These are phyloP conservation scores for Scaptomyza pallida DNA, from an alignment of 1,140 invertebrate species.

Conservation along the genomic window DNA sequence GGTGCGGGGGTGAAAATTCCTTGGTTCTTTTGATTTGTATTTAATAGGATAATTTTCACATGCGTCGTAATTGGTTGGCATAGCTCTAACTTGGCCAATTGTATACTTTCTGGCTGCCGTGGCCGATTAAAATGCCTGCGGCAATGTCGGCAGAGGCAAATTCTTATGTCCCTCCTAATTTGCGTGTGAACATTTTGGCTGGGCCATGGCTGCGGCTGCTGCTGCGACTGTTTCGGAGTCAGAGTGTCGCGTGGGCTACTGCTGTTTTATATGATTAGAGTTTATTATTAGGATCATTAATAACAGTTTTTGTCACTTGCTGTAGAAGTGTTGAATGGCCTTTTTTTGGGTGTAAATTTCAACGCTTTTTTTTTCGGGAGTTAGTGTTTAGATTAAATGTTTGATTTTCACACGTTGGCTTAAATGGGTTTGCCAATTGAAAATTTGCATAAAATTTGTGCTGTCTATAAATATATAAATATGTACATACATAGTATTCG, in stretches of 20 bases:
- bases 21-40: slow-evolving; percentile 71
- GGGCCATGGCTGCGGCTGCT: slow-evolving; percentile 32
- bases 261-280: slow-evolving; percentile 80
- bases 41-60: slow-evolving; percentile 84
- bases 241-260: slow-evolving; percentile 51
- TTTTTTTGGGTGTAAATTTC: slow-evolving; percentile 56
- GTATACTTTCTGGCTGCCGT: slow-evolving; percentile 20
- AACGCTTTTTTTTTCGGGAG: slow-evolving; percentile 16
- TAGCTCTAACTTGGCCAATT: slow-evolving; percentile 16
- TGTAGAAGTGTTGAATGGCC: slow-evolving; percentile 41
- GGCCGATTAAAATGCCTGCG: slow-evolving; percentile 56
- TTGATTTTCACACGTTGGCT: slow-evolving; percentile 76
- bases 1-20: slow-evolving; percentile 35
- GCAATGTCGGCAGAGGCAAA: slow-evolving; percentile 57
- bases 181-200: slow-evolving; percentile 73
- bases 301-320: slow-evolving; percentile 73
- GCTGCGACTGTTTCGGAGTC: slow-evolving; percentile 6
- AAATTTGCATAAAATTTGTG: slow-evolving; percentile 57
- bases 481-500: slow-evolving; percentile 2
- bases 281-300: slow-evolving; percentile 82
- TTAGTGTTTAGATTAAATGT: slow-evolving; percentile 58
- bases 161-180: slow-evolving; percentile 83
- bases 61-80: slow-evolving; percentile 74
- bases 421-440: slow-evolving; percentile 73
- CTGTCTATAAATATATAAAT: slow-evolving; percentile 1